Evolutionary conservation across 1,140 invertebrate species (phyloP).

Genomic region (Diplogasteroides magnus): DNA sequence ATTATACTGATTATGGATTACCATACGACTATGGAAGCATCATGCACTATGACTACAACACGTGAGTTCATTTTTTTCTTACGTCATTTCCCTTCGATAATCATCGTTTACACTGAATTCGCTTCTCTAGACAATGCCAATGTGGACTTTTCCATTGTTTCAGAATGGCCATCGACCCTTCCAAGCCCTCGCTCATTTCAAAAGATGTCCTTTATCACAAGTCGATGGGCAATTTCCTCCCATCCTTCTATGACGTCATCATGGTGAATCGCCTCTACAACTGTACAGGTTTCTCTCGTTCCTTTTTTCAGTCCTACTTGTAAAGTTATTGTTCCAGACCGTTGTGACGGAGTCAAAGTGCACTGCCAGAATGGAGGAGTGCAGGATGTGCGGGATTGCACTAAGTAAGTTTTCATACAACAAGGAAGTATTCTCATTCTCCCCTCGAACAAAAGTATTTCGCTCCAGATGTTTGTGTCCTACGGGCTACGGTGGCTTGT

Average conservation of each 20-base stretch:
- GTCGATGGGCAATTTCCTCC: not conserved
- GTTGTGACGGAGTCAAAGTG: not conserved
- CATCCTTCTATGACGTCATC: not conserved
- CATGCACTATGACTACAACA: not conserved
- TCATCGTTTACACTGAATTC: too few species aligned
- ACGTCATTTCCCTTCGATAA: too few species aligned
- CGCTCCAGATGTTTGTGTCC: not conserved
- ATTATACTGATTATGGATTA: not conserved
- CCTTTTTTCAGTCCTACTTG: not conserved
- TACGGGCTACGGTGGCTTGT: not conserved
- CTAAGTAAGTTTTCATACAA: too few species aligned
- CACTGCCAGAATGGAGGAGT: not conserved
- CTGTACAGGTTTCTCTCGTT: not conserved
- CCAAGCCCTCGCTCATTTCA: not conserved
- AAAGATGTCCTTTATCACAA: not conserved
- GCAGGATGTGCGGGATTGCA: not conserved
- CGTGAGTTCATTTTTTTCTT: conserved; percentile 1
- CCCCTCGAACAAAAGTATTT: too few species aligned
- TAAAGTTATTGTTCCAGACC: not conserved
- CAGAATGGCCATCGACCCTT: not conserved
- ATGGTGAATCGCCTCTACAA: not conserved
- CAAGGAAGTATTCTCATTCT: too few species aligned
- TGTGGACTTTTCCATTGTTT: not conserved
- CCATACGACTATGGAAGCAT: not conserved
- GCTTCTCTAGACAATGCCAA: too few species aligned